A percentile compares a stretch with the other conserved stretches of the same genome.
These are phyloP conservation scores for Tineola bisselliella DNA, from an alignment of 2,888 invertebrate species.

Conservation along the genomic window DNA sequence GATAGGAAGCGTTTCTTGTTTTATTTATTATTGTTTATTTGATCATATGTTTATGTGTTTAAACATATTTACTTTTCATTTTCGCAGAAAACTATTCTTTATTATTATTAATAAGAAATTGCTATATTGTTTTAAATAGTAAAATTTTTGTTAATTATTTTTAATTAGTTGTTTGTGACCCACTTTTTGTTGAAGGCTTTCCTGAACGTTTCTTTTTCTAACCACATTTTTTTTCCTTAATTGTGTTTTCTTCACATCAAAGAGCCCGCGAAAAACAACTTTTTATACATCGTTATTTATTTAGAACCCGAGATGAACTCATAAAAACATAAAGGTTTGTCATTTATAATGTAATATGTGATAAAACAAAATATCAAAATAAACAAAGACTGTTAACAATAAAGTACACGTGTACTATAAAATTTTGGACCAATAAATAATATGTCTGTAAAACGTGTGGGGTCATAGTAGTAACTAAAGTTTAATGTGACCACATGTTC, in stretches of 20 bases:
- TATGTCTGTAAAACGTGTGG: slow-evolving; percentile 17
- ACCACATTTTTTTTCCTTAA: neutral
- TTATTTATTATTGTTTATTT: no score
- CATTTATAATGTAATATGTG: neutral
- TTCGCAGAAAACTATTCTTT: neutral
- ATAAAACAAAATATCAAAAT: neutral
- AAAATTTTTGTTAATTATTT: no score
- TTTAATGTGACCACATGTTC: slow-evolving; percentile 32
- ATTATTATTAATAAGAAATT: neutral
- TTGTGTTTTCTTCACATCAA: neutral
- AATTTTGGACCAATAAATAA: slow-evolving; percentile 28
- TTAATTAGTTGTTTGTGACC: no score
- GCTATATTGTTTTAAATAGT: no score
- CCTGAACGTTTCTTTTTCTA: neutral
- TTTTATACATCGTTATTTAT: neutral
- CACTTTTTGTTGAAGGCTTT: neutral
- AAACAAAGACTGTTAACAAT: slow-evolving; percentile 16
- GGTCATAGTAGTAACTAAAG: slow-evolving; percentile 29
- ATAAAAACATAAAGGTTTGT: neutral
- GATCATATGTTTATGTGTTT: no score
- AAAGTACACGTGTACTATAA: slow-evolving; percentile 25
- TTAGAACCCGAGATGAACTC: neutral
- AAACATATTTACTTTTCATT: neutral
- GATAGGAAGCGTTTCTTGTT: no score
- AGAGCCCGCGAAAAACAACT: neutral